phyloP scores from a whole-genome alignment of 2,888 invertebrate genomes.

The Aspidiotus rigidus region DNA sequence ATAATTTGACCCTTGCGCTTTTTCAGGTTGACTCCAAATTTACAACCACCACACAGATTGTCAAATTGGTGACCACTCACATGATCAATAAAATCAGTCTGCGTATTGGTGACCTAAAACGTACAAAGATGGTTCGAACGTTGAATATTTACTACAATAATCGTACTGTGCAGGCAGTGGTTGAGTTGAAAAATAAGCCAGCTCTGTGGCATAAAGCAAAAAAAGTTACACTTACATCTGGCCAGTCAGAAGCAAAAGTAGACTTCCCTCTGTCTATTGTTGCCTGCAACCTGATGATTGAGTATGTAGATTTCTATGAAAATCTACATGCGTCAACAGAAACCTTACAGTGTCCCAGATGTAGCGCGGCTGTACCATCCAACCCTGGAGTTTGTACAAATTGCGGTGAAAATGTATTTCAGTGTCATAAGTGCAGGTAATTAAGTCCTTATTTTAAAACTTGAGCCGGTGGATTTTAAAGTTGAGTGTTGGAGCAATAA shows the following conservation, averaged over 20 bases:
- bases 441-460: constrained; percentile 8
- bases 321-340: constrained; percentile 88
- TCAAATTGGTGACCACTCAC: constrained; percentile 89
- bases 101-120: constrained; percentile 87
- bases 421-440: constrained; percentile 92
- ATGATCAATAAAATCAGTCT: constrained; percentile 89
- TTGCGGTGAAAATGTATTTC: constrained; percentile 97
- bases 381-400: constrained; percentile 96
- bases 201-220: constrained; percentile 96
- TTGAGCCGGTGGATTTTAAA: not conserved
- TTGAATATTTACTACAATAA: constrained; percentile 96
- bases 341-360: constrained; percentile 89
- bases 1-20: not conserved
- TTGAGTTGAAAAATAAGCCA: constrained; percentile 92
- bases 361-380: constrained; percentile 91
- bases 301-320: constrained; percentile 96
- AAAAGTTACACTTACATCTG: constrained; percentile 76
- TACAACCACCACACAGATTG: constrained; percentile 94
- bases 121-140: constrained; percentile 93
- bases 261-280: constrained; percentile 95
- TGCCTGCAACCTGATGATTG: constrained; percentile 96
- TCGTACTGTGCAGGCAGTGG: constrained; percentile 88
- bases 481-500: too few relatives aligned
- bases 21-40: constrained; percentile 82
- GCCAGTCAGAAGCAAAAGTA: constrained; percentile 90